Conservation (phyloP, 2,113 vertebrate species). For the Nicator chloris region DNA sequence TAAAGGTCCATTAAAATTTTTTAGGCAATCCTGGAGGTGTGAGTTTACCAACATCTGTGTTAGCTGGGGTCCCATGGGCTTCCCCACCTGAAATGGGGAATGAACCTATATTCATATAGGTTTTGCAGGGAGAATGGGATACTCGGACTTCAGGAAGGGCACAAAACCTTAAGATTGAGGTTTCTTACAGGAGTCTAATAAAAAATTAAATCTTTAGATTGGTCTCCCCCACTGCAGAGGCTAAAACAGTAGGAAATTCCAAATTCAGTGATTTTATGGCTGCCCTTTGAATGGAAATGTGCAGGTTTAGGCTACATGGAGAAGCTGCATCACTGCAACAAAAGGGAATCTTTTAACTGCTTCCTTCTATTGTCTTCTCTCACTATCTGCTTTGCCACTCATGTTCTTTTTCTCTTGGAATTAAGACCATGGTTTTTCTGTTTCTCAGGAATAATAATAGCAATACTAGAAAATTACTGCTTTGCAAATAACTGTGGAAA, state of each 20-base stretch:
- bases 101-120: not conserved
- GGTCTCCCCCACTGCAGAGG: not conserved
- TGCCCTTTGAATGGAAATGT: not conserved
- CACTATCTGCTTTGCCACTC: slow-evolving; percentile 53
- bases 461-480: slow-evolving; percentile 10
- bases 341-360: slow-evolving; percentile 51
- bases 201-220: not conserved
- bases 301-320: not conserved
- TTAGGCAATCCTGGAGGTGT: not conserved
- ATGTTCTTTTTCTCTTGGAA: slow-evolving; percentile 48
- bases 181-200: not conserved
- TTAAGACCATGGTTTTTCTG: not conserved
- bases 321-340: not conserved
- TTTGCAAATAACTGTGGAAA: slow-evolving; percentile 50
- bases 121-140: not conserved
- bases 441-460: slow-evolving; percentile 47
- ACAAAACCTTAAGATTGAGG: not conserved
- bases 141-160: not conserved
- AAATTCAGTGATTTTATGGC: not conserved
- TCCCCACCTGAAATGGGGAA: not conserved
- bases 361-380: slow-evolving; percentile 70
- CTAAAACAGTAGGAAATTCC: not conserved
- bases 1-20: not conserved
- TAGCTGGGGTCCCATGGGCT: not conserved
- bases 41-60: not conserved